A percentile compares a stretch with the other conserved stretches of the same genome.
phyloP scores from a whole-genome alignment of 1,140 invertebrate species.

The Pseudomyrmex pallidus region DNA sequence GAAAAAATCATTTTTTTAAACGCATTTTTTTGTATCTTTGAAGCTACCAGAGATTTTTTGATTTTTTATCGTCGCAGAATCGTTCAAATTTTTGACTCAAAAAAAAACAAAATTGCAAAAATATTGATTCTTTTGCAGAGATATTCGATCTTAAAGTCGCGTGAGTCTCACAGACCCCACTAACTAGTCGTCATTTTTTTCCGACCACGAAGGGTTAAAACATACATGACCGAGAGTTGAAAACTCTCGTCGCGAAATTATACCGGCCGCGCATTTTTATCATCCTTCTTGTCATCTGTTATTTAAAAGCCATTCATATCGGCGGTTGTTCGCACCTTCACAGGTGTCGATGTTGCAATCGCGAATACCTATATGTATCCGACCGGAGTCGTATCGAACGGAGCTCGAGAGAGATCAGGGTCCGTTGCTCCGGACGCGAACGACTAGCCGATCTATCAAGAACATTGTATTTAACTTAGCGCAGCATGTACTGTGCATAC shows the following conservation, averaged over 20 bases:
- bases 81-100: too few relatives aligned
- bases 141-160: too few relatives aligned
- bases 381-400: not conserved
- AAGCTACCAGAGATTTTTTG: too few relatives aligned
- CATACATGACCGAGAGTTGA: not conserved
- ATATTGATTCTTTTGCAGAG: too few relatives aligned
- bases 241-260: slow-evolving; percentile 18
- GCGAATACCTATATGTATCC: not conserved
- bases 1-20: too few relatives aligned
- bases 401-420: slow-evolving; percentile 15
- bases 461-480: slow-evolving; percentile 59
- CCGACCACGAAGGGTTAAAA: too few relatives aligned
- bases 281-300: not conserved
- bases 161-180: too few relatives aligned
- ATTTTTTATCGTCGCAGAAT: too few relatives aligned
- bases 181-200: too few relatives aligned
- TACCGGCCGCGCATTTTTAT: not conserved
- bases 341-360: slow-evolving; percentile 27
- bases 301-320: slow-evolving; percentile 24
- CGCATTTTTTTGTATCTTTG: too few relatives aligned
- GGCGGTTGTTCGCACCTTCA: slow-evolving; percentile 4
- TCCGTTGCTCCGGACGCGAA: slow-evolving; percentile 30
- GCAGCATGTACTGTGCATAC: slow-evolving; percentile 32
- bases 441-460: slow-evolving; percentile 43
- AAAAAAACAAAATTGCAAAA: too few relatives aligned